Conservation (phyloP, 2,888 invertebrate species). For the Rotaria socialis region DNA sequence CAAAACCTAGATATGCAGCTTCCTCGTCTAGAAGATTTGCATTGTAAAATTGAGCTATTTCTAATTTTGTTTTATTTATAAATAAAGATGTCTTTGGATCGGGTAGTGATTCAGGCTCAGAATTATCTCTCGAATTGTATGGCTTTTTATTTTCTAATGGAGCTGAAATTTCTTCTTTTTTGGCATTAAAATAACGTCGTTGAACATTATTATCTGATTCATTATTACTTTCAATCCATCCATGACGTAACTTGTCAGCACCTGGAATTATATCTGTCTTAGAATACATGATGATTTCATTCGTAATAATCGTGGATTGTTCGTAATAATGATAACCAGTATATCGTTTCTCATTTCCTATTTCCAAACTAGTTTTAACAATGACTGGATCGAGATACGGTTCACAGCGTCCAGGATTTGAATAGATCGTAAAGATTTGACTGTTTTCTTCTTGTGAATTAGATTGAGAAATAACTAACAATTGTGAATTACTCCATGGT, state of each 20-base stretch:
- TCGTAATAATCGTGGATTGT: not conserved
- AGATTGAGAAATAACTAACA: not conserved
- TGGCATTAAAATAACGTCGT: not conserved
- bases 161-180: not conserved
- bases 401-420: not conserved
- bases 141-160: not conserved
- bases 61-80: not conserved
- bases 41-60: constrained; percentile 17
- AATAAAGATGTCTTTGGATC: not conserved
- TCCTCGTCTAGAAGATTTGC: not conserved
- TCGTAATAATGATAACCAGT: not conserved
- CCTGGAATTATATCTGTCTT: not conserved
- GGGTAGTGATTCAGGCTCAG: not conserved
- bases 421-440: not conserved
- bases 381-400: not conserved
- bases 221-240: not conserved
- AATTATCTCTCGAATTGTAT: not conserved
- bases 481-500: not conserved
- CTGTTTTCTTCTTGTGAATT: not conserved
- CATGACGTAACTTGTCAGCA: not conserved
- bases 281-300: not conserved
- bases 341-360: not conserved
- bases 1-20: not conserved
- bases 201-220: not conserved
- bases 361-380: not conserved